phyloP scores from a whole-genome alignment of 2,888 invertebrate species.

The Horisme vitalbata region DNA sequence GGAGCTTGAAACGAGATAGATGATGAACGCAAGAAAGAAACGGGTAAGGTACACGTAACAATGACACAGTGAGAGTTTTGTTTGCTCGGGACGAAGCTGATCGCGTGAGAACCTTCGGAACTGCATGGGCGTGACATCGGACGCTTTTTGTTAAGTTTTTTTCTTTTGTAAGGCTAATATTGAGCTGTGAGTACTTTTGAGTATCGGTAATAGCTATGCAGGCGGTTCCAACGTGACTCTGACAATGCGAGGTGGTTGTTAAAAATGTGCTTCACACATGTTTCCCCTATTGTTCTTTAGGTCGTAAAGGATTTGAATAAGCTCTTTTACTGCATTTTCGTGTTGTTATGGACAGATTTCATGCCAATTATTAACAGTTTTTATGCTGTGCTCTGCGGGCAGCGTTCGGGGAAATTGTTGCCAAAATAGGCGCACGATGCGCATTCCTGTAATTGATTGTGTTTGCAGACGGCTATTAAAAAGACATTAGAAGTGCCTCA shows the following conservation, averaged over 20 bases:
- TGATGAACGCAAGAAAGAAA: constrained; percentile 44
- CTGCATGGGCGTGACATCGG: constrained; percentile 81
- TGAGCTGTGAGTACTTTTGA: constrained; percentile 58
- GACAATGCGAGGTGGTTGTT: constrained; percentile 59
- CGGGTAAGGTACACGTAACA: constrained; percentile 58
- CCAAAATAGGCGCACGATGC: constrained; percentile 34
- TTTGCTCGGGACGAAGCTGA: constrained; percentile 67
- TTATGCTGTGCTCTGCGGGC: constrained; percentile 24
- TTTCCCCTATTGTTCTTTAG: constrained; percentile 45
- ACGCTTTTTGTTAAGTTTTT: constrained; percentile 63
- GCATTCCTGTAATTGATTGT: constrained; percentile 48
- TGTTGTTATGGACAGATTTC: constrained; percentile 31
- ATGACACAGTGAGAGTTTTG: constrained; percentile 59
- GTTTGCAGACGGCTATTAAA: constrained; percentile 46
- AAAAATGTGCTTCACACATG: constrained; percentile 50
- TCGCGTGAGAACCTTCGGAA: constrained; percentile 78
- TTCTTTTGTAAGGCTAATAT: constrained; percentile 67
- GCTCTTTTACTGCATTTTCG: constrained; percentile 32
- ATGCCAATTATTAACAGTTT: constrained; percentile 42
- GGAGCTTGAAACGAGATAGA: constrained; percentile 41
- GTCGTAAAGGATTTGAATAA: constrained; percentile 10
- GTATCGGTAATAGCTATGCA: constrained; percentile 65
- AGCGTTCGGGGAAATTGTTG: constrained; percentile 37
- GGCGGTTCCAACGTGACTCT: constrained; percentile 68
- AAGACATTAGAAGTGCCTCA: constrained; percentile 46